phyloP scores from a whole-genome alignment of 2,113 vertebrate species.

The Apaloderma vittatum region DNA sequence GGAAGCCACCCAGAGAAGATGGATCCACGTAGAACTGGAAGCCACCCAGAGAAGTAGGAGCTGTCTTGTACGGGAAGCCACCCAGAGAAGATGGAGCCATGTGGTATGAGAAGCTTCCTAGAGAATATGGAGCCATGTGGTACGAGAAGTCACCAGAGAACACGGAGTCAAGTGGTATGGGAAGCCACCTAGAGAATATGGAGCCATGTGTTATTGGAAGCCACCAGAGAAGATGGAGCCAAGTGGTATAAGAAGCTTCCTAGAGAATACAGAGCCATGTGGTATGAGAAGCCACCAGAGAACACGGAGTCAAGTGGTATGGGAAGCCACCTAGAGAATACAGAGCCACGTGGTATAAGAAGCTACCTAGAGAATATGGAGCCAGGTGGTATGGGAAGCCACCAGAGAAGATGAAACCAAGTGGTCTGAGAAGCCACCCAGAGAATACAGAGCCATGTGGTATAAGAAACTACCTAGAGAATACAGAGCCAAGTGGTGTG shows the following conservation, averaged over 20 bases:
- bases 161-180: background rate
- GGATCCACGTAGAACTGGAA: rapidly evolving
- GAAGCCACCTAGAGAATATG: background rate
- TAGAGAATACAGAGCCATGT: no score
- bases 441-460: no score
- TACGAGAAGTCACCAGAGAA: background rate
- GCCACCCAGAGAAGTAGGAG: background rate
- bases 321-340: no score
- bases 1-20: background rate
- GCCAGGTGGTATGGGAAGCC: background rate
- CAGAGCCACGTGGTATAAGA: no score
- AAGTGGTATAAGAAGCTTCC: no score
- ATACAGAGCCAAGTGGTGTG: rapidly evolving
- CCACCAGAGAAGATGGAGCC: no score
- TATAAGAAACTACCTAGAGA: background rate
- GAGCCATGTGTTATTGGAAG: rapidly evolving
- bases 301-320: no score
- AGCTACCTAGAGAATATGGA: no score
- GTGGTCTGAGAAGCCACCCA: no score
- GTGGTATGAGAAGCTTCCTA: rapidly evolving
- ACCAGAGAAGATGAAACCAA: background rate
- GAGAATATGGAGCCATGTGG: rapidly evolving
- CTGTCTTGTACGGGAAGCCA: rapidly evolving
- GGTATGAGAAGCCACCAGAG: no score
- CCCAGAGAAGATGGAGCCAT: rapidly evolving